phyloP scores from a whole-genome alignment of 1,140 invertebrate genomes.

The Drosophila elegans region DNA sequence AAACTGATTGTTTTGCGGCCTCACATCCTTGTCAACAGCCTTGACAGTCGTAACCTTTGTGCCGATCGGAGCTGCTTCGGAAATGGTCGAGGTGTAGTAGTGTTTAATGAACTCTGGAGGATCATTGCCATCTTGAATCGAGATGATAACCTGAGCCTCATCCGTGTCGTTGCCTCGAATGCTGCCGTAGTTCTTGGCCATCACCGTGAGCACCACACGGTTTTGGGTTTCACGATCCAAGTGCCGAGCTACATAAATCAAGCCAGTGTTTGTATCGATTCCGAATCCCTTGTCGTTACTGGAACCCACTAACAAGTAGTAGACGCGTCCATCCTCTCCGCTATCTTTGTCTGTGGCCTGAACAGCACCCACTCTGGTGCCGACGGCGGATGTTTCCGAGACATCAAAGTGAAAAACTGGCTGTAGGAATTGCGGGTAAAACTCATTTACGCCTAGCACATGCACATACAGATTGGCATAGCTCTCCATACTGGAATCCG shows the following conservation, averaged over 20 bases:
- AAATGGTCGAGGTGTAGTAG: slow-evolving; percentile 90
- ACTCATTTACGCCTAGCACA: slow-evolving; percentile 96
- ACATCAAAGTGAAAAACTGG: slow-evolving; percentile 97
- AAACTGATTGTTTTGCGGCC: slow-evolving; percentile 96
- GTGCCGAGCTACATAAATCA: slow-evolving; percentile 92
- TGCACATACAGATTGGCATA: slow-evolving; percentile 90
- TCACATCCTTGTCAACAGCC: slow-evolving; percentile 96
- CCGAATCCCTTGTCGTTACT: slow-evolving; percentile 96
- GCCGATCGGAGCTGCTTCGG: slow-evolving; percentile 91
- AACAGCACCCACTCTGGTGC: slow-evolving; percentile 93
- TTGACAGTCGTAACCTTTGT: slow-evolving; percentile 92
- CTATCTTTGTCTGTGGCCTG: slow-evolving; percentile 96
- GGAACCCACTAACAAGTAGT: slow-evolving; percentile 96
- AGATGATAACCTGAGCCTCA: slow-evolving; percentile 96
- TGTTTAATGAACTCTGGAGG: slow-evolving; percentile 94
- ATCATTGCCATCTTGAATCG: slow-evolving; percentile 97
- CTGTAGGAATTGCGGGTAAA: slow-evolving; percentile 95
- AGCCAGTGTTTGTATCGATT: slow-evolving; percentile 93
- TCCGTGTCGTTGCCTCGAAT: slow-evolving; percentile 97
- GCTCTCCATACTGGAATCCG: slow-evolving; percentile 92
- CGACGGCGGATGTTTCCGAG: slow-evolving; percentile 95
- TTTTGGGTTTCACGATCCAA: slow-evolving; percentile 96
- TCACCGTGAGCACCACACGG: slow-evolving; percentile 94
- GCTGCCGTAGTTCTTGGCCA: slow-evolving; percentile 97
- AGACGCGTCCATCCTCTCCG: slow-evolving; percentile 96